Percentiles rank a stretch among this genome's conserved stretches.
Evolutionary conservation across 2,888 invertebrate species (phyloP).

Genomic region (Cheilosia urbana): DNA sequence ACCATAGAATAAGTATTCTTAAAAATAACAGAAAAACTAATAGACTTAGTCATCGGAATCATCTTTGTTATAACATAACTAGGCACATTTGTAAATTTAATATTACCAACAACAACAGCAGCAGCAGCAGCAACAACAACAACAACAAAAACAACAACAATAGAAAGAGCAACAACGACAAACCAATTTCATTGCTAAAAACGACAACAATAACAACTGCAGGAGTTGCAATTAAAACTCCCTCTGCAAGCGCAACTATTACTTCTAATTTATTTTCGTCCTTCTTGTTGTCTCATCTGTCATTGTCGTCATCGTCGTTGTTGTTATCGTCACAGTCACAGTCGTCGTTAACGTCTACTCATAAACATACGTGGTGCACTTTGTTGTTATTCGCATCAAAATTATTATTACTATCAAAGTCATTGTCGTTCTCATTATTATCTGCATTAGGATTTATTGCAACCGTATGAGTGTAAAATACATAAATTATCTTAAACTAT

Average conservation of each 20-base stretch:
- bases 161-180: slow-evolving; percentile 43
- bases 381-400: slow-evolving; percentile 49
- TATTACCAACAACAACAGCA: slow-evolving; percentile 4
- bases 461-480: slow-evolving; percentile 44
- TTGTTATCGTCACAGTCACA: slow-evolving; percentile 28
- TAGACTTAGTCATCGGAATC: slow-evolving; percentile 30
- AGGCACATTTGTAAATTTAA: slow-evolving; percentile 19
- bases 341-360: slow-evolving; percentile 33
- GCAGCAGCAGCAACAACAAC: neutral
- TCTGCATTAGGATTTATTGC: slow-evolving; percentile 22
- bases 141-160: neutral
- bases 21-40: slow-evolving; percentile 66
- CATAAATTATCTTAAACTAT: slow-evolving; percentile 4
- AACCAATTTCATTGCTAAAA: slow-evolving; percentile 13
- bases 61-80: slow-evolving; percentile 1
- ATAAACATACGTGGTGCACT: slow-evolving; percentile 49
- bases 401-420: slow-evolving; percentile 36
- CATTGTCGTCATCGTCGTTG: slow-evolving; percentile 4
- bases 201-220: slow-evolving; percentile 38
- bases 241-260: slow-evolving; percentile 69
- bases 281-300: slow-evolving; percentile 1
- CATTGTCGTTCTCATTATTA: slow-evolving; percentile 30
- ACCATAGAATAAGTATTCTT: slow-evolving; percentile 77
- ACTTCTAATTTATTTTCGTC: slow-evolving; percentile 12
- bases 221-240: slow-evolving; percentile 42